Percentiles rank a stretch among this genome's conserved stretches.
phyloP scores from a whole-genome alignment of 1,140 invertebrate species.

The Drosophila arizonae region DNA sequence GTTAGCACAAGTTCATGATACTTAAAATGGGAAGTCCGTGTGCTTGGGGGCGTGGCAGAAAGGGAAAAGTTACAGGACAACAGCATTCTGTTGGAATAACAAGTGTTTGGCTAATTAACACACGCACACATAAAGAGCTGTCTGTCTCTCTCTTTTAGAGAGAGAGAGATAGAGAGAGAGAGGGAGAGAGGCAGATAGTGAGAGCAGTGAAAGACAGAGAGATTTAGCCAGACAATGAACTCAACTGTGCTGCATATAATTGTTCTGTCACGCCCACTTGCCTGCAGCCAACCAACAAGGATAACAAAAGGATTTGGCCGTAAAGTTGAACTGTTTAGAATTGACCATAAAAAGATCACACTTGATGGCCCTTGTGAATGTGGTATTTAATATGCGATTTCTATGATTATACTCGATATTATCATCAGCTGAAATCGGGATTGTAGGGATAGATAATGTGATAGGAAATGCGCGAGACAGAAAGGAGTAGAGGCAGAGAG shows the following conservation, averaged over 20 bases:
- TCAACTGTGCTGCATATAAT: constrained; percentile 65
- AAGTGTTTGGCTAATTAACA: constrained; percentile 73
- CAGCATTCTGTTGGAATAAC: constrained; percentile 37
- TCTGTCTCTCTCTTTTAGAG: too few species aligned
- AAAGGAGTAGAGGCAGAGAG: too few species aligned
- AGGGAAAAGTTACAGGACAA: not conserved
- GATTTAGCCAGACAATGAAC: constrained; percentile 40
- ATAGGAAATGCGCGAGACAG: too few species aligned
- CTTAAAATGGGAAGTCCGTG: constrained; percentile 7
- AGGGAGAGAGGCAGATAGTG: constrained; percentile 4
- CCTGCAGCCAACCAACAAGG: not conserved
- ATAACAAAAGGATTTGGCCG: constrained; percentile 44
- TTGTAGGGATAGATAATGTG: not conserved
- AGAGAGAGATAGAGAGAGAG: not conserved
- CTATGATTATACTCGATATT: not conserved
- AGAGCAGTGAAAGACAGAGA: not conserved
- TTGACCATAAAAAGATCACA: constrained; percentile 26
- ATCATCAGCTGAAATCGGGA: constrained; percentile 10
- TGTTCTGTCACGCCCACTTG: constrained; percentile 56
- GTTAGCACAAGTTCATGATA: constrained; percentile 53
- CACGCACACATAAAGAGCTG: constrained; percentile 37
- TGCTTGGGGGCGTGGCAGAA: not conserved
- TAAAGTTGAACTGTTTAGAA: constrained; percentile 45
- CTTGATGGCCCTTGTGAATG: constrained; percentile 14
- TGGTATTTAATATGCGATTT: constrained; percentile 2